Evolutionary conservation across 1,140 invertebrate species (phyloP).

Genomic region (Bombus confusus): DNA sequence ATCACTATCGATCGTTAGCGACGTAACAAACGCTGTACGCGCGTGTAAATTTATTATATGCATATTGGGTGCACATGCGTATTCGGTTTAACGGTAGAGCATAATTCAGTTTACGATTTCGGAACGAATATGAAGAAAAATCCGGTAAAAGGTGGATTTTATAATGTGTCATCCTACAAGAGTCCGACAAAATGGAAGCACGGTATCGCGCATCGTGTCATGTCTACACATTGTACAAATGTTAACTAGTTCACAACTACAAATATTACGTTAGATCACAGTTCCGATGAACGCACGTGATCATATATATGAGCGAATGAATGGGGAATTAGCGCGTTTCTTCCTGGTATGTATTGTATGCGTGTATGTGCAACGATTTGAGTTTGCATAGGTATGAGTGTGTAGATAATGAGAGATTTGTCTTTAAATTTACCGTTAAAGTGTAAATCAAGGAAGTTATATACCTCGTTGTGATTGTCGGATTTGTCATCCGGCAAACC

Average conservation of each 20-base stretch:
- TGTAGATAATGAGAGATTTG: slow-evolving; percentile 53
- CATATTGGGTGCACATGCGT: slow-evolving; percentile 50
- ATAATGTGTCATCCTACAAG: not conserved
- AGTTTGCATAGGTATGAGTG: slow-evolving; percentile 47
- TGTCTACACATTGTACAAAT: slow-evolving; percentile 19
- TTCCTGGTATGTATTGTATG: not conserved
- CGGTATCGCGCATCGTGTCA: not conserved
- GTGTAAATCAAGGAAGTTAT: slow-evolving; percentile 75
- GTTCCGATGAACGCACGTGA: slow-evolving; percentile 39
- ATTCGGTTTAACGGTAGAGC: slow-evolving; percentile 35
- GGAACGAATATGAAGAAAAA: not conserved
- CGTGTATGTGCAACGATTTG: not conserved
- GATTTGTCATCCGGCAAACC: slow-evolving; percentile 71
- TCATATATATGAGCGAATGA: slow-evolving; percentile 55
- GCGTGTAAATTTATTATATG: slow-evolving; percentile 54
- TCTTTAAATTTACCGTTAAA: slow-evolving; percentile 71
- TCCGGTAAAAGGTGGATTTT: not conserved
- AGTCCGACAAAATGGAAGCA: not conserved
- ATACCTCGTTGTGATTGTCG: slow-evolving; percentile 82
- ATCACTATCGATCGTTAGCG: slow-evolving; percentile 70
- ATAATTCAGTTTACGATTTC: slow-evolving; percentile 62
- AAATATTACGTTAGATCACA: slow-evolving; percentile 42
- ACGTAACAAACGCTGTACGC: slow-evolving; percentile 53
- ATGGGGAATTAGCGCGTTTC: slow-evolving; percentile 43
- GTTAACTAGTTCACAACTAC: slow-evolving; percentile 45